Conservation (phyloP, 2,797 vertebrate genomes). For the Lacerta bilineata region DNA sequence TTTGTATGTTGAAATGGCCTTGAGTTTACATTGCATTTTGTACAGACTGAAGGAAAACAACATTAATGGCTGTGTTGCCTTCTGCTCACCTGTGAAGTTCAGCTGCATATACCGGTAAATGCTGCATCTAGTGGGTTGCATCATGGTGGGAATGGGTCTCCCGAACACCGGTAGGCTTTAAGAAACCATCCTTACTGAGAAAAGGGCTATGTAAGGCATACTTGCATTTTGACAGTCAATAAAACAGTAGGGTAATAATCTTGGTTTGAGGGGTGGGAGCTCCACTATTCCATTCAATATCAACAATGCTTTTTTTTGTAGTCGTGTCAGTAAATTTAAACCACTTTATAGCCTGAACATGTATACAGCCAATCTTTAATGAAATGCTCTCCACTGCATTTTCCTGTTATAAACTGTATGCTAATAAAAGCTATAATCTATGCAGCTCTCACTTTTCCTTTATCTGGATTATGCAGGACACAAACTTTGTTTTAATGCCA, state of each 20-base stretch:
- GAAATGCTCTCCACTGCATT: slow-evolving; percentile 59
- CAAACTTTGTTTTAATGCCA: slow-evolving; percentile 68
- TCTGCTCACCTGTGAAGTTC: background rate
- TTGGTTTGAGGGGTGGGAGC: slow-evolving; percentile 10
- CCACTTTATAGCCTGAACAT: slow-evolving; percentile 64
- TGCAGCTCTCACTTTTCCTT: slow-evolving; percentile 65
- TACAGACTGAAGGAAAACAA: background rate
- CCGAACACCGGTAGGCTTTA: background rate
- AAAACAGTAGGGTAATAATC: slow-evolving; percentile 51
- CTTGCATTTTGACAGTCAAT: background rate
- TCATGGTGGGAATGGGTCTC: background rate
- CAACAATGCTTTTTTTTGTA: background rate
- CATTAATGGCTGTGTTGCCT: background rate
- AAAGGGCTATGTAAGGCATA: slow-evolving; percentile 1
- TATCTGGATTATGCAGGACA: slow-evolving; percentile 53
- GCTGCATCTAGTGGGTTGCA: background rate
- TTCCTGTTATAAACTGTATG: slow-evolving; percentile 63
- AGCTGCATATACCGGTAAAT: background rate
- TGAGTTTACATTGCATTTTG: background rate
- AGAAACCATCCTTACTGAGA: background rate
- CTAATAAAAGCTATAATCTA: slow-evolving; percentile 68
- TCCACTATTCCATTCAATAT: slow-evolving; percentile 32
- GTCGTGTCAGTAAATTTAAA: slow-evolving; percentile 62
- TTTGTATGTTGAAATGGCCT: background rate
- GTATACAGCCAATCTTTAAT: slow-evolving; percentile 59